Conservation (phyloP, 2,888 invertebrate species). For the Isoperla grammatica region DNA sequence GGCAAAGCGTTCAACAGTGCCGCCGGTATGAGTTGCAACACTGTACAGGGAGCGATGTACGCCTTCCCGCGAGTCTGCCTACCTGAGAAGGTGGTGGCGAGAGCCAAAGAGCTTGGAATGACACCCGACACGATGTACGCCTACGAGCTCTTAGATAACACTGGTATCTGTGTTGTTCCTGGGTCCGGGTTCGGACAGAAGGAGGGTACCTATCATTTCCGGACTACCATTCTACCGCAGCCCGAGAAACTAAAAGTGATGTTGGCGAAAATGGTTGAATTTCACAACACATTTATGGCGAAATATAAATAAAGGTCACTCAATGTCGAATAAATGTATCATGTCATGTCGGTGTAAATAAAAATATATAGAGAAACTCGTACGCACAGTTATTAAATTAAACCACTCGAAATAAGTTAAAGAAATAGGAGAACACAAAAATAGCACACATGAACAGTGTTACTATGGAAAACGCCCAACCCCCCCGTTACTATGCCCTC, state of each 20-base stretch:
- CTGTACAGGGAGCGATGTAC: slow-evolving; percentile 72
- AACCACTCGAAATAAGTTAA: too few species aligned
- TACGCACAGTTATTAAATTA: too few species aligned
- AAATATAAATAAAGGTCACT: slow-evolving; percentile 57
- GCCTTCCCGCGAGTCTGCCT: slow-evolving; percentile 64
- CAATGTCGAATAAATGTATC: too few species aligned
- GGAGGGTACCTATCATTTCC: slow-evolving; percentile 92
- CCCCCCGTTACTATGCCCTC: too few species aligned
- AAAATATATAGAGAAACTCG: too few species aligned
- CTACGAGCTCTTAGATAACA: slow-evolving; percentile 80
- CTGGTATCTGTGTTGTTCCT: slow-evolving; percentile 91
- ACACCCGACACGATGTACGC: slow-evolving; percentile 90
- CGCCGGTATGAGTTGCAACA: slow-evolving; percentile 81
- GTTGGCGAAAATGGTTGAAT: slow-evolving; percentile 73
- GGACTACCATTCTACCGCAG: slow-evolving; percentile 91
- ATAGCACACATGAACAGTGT: too few species aligned
- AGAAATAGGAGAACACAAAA: too few species aligned
- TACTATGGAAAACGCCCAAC: too few species aligned
- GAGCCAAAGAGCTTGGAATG: slow-evolving; percentile 68
- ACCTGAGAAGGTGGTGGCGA: slow-evolving; percentile 75
- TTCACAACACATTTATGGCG: slow-evolving; percentile 76
- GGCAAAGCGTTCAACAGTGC: slow-evolving; percentile 85
- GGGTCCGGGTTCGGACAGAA: slow-evolving; percentile 95
- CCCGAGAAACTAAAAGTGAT: slow-evolving; percentile 72
- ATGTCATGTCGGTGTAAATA: too few species aligned